A percentile compares a stretch with the other conserved stretches of the same genome.
Conservation (phyloP, 2,113 vertebrate species). For the Myocastor coypus region DNA sequence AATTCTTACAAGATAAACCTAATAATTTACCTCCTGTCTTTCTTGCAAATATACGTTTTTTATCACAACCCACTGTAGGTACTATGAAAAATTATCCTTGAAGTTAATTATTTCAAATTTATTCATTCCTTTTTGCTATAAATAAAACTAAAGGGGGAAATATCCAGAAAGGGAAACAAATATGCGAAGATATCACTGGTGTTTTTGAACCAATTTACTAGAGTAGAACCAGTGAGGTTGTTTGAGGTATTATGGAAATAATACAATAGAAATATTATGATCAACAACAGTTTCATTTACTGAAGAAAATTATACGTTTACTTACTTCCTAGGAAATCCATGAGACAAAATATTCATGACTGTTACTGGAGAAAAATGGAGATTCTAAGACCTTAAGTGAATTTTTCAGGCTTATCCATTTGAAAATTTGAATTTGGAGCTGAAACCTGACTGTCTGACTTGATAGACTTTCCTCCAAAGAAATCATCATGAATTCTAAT, state of each 20-base stretch:
- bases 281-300: neutral
- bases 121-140: neutral
- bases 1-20: neutral
- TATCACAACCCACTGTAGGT: neutral
- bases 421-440: neutral
- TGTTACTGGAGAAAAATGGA: neutral
- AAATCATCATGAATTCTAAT: neutral
- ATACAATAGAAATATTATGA: neutral
- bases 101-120: neutral
- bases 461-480: neutral
- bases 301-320: neutral
- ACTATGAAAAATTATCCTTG: neutral
- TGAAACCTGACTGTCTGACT: neutral
- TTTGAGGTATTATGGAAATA: neutral
- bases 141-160: neutral
- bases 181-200: neutral
- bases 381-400: neutral
- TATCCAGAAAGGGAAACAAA: neutral
- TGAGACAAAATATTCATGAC: neutral
- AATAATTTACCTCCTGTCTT: conserved; percentile 11
- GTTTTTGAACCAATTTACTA: neutral
- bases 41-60: conserved; percentile 21
- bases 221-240: neutral
- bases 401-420: neutral
- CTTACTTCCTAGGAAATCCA: neutral